These are phyloP conservation scores for Ormyrus pomaceus DNA, from an alignment of 2,888 invertebrate genomes.

Conservation along the genomic window DNA sequence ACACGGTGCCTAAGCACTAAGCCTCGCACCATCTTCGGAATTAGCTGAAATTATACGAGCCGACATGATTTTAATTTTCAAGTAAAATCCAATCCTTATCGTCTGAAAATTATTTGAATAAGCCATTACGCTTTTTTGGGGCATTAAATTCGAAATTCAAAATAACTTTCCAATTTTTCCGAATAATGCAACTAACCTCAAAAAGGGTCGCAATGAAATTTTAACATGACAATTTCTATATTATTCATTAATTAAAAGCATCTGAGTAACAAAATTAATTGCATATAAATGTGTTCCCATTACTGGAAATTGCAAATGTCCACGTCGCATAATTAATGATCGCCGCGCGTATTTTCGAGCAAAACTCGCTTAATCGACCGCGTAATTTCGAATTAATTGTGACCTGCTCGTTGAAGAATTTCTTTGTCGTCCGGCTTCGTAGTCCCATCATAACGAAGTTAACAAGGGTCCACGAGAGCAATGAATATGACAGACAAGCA, in stretches of 20 bases:
- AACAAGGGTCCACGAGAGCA: constrained; percentile 35
- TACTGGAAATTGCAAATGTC: constrained; percentile 38
- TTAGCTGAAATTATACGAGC: no score
- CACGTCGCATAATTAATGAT: constrained; percentile 42
- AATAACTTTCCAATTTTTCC: no score
- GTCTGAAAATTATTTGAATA: no score
- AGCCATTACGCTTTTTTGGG: no score
- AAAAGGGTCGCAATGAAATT: constrained; percentile 6
- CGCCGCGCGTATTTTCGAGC: constrained; percentile 27
- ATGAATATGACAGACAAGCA: constrained; percentile 25
- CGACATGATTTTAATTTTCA: no score
- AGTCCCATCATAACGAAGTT: constrained; percentile 36
- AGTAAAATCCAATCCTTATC: no score
- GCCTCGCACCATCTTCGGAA: no score
- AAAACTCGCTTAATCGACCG: constrained; percentile 49
- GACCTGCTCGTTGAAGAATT: constrained; percentile 47
- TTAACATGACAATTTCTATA: constrained; percentile 32
- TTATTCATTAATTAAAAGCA: constrained; percentile 50
- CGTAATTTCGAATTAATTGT: constrained; percentile 56
- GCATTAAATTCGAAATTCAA: no score
- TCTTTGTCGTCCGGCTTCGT: constrained; percentile 17
- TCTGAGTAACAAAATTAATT: constrained; percentile 41
- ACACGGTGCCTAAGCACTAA: no score
- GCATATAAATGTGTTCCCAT: constrained; percentile 40
- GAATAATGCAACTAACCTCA: neutral